Evolutionary conservation across 2,888 invertebrate genomes (phyloP).

Genomic region (Malthinus flaveolus): DNA sequence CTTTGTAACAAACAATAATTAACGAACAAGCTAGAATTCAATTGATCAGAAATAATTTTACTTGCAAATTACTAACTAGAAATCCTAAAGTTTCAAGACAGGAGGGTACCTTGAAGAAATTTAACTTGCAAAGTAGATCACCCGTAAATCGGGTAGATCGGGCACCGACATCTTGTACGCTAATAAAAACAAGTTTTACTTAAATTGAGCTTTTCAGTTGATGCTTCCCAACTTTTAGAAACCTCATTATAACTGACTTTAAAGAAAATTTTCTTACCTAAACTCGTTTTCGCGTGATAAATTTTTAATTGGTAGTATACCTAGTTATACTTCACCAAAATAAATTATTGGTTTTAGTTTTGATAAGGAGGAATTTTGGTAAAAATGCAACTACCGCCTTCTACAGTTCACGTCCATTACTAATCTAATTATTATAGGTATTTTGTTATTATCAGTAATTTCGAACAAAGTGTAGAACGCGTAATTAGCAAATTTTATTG

Average conservation of each 20-base stretch:
- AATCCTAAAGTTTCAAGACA: slow-evolving; percentile 32
- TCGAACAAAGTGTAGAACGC: too few relatives aligned
- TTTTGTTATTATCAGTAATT: too few relatives aligned
- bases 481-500: too few relatives aligned
- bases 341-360: too few relatives aligned
- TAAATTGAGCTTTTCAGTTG: slow-evolving; percentile 47
- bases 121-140: slow-evolving; percentile 51
- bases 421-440: too few relatives aligned
- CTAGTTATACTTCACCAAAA: too few relatives aligned
- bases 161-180: slow-evolving; percentile 44
- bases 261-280: not conserved
- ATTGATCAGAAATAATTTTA: slow-evolving; percentile 34
- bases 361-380: too few relatives aligned
- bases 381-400: too few relatives aligned
- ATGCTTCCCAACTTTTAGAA: slow-evolving; percentile 40
- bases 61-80: slow-evolving; percentile 34
- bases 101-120: slow-evolving; percentile 37
- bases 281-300: not conserved
- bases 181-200: slow-evolving; percentile 46
- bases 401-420: too few relatives aligned
- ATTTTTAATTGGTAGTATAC: too few relatives aligned
- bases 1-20: slow-evolving; percentile 29
- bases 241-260: not conserved
- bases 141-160: slow-evolving; percentile 42
- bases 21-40: slow-evolving; percentile 33